Base-by-base conservation (phyloP, 2,888 invertebrate species). In the Eupsilia transversa region DNA sequence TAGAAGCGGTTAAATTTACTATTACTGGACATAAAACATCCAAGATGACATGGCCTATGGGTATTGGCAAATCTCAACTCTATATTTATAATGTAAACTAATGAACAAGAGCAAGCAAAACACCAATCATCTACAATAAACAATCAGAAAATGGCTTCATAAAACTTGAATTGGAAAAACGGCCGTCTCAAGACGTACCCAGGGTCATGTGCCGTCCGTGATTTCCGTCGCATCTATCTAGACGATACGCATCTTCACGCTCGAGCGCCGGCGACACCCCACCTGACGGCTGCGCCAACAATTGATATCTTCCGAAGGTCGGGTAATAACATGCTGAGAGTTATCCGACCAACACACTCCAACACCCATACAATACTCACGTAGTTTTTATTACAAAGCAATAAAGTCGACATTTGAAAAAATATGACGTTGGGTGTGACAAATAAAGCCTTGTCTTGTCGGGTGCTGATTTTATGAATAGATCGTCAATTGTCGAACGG, bases 301-400 rank as follows among this genome's bases (percentile, higher is more conserved):
- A 96, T 95, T 96, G 95, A 95, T 95, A 95, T 94, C 91, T 94
- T 92, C 93, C 95, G 95, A 95, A 95, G 96, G 95, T 94, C 95
- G 91, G 90, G 92, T 93, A 94, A 94, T 94, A 94, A 92, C 92
- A 93, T 87, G 90, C 90, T 86, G 84, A 82, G 85, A 85, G 83
- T 82, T 86, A 87, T 78, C 79, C 79, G 69, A 80, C 86, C 80
- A 80, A 74, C 79, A 68, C 72, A 77, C 54, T 30, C 41, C 4
- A 63, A 77, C 74, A 69, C 52, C 14, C 12, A 49, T 35, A 49
- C 23, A 35, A 46, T n/a, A 41, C 46, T 12, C 20, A 56, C 20
- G 33, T 33, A 56, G 43, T 70, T 63, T 68, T 64, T 80, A 82
- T 72, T 14, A 5, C 67, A 30, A 43, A 17, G 59, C 0, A 9